Base-by-base conservation (phyloP, 2,888 invertebrate species). In the Amitus sp. region DNA sequence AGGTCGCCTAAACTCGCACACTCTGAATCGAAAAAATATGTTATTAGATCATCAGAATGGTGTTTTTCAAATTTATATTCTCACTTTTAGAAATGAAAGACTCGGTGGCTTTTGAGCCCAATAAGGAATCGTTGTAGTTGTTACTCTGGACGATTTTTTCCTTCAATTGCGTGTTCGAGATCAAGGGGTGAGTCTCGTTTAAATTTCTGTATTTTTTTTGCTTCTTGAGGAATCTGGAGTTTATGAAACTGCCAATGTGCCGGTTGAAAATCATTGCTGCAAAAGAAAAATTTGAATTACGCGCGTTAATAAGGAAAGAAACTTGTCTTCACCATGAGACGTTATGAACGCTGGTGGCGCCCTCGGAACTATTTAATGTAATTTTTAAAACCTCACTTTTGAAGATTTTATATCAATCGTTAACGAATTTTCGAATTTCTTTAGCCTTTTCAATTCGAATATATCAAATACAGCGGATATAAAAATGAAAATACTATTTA, bases 231-330 rank as follows among this genome's bases (percentile, higher is more conserved):
- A 84, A 82, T 0, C 85, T 78, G 66, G 85, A 83, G 68, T 83
- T 84, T 18, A 86, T 82, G 60, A 85, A 84, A 2, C 80, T 82
- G 34, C 85, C 87, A 57, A 91, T 83, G 6, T 83, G 81, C 6
- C 84, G 84, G 71, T 90, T 90, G 80, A 88, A 90, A 61, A 85
- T 87, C 90, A 91, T 90, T 0, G 87, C 91, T 90, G 77, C 34
- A 85, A 85, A 27, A 57, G 50, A 45, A 39, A 23, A 9, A 57
- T 43, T n/a, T n/a, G n/a, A n/a, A n/a, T n/a, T n/a, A n/a, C n/a
- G n/a, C 27, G 30, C 53, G 47, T 28, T 2, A 20, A 13, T 18
- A n/a, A 2, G 40, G 54, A 54, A 58, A 62, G 54, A 62, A 62
- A 57, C n/a, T 42, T 4, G 6, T 20, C 7, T 39, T 6, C 9